Percentiles rank a stretch among this genome's conserved stretches.
phyloP scores from a whole-genome alignment of 2,888 invertebrate genomes.

The Leptopterna dolabrata region DNA sequence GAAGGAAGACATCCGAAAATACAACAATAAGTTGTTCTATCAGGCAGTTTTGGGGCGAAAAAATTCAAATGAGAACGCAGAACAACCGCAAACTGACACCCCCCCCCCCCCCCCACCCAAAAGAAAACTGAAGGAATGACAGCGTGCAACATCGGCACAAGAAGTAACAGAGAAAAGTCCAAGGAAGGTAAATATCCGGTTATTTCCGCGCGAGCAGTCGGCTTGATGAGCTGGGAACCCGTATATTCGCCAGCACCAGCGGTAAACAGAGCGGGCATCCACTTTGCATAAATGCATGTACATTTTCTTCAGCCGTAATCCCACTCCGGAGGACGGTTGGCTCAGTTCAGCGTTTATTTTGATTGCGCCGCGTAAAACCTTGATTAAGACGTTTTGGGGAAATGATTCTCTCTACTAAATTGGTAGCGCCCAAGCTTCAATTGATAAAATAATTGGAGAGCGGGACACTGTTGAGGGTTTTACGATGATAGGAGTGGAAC shows the following conservation, averaged over 20 bases:
- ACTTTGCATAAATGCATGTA: conserved; percentile 11
- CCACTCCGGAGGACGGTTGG: not conserved
- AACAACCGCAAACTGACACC: too few species aligned
- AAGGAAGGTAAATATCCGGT: not conserved
- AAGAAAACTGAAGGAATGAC: too few species aligned
- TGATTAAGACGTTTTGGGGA: not conserved
- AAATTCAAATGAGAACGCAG: too few species aligned
- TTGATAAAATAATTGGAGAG: not conserved
- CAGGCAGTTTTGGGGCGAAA: too few species aligned
- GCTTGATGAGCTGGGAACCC: not conserved
- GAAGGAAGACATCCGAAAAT: too few species aligned
- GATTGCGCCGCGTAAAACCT: not conserved
- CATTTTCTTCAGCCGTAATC: not conserved
- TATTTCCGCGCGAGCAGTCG: not conserved
- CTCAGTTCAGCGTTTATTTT: conserved; percentile 7
- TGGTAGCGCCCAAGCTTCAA: not conserved
- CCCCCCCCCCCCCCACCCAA: too few species aligned
- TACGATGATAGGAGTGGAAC: too few species aligned
- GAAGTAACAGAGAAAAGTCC: not conserved
- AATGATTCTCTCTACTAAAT: not conserved
- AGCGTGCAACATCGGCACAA: not conserved
- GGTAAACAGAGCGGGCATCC: not conserved
- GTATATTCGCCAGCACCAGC: not conserved
- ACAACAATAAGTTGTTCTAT: too few species aligned
- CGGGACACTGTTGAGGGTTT: too few species aligned